Base-by-base conservation (phyloP, 2,888 invertebrate genomes). In the Hipparchia sbordonii region DNA sequence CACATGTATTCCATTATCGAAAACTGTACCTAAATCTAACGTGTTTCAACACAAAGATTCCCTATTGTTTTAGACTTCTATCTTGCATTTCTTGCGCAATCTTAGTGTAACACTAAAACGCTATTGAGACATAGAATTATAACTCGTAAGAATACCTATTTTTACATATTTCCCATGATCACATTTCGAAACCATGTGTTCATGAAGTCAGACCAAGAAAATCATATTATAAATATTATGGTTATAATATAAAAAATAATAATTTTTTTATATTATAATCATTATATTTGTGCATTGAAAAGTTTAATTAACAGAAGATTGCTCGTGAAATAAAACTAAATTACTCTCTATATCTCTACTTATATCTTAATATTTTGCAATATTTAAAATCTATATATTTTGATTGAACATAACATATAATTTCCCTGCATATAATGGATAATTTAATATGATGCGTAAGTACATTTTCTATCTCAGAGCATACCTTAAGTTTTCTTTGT, bases 61-160 rank as follows among this genome's bases (percentile, higher is more conserved):
- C 72, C 76, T 72, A 76, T 76, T 76, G 76, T 76, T 72, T 74
- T 57, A 70, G 62, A 75, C 63, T 70, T 67, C 56, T 66, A 71
- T 70, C 69, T 72, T 66, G 71, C 70, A 71, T 69, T 66, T 57
- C 57, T 76, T 67, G 67, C 71, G 69, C 68, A 76, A 74, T 65
- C 70, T 57, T 46, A 52, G 65, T 39, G 66, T 67, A 57, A 76
- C 52, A 65, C 74, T 46, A 74, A 71, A 74, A 71, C 51, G 23
- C 56, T 70, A 67, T 54, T 66, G 54, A 70, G 68, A 66, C 66
- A 66, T 60, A 62, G 61, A 57, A 12, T 23, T 39, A 6, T 48
- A 8, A 6, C 6, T 48, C 8, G 48, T 48, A 7, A 8, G 48
- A 8, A 48, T 48, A 48, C 48, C 48, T 7, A 48, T 0, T 48